Evolutionary conservation across 1,140 invertebrate genomes (phyloP).

Genomic region (Heliconius himera): DNA sequence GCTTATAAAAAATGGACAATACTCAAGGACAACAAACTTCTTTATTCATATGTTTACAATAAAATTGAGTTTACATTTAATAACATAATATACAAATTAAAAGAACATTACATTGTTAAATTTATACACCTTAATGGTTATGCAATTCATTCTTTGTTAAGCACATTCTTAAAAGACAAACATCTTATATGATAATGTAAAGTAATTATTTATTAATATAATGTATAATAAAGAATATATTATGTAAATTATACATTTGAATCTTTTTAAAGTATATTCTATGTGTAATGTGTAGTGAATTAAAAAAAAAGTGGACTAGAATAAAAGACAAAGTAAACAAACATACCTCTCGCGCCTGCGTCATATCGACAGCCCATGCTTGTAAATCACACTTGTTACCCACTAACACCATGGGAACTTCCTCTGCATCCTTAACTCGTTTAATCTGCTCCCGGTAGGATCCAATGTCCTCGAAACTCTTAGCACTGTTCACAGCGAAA

Average conservation of each 20-base stretch:
- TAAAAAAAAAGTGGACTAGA: not conserved
- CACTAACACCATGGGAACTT: slow-evolving; percentile 99
- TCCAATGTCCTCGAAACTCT: slow-evolving; percentile 98
- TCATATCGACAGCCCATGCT: slow-evolving; percentile 93
- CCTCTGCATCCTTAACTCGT: slow-evolving; percentile 99
- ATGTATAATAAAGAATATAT: not conserved
- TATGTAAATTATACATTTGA: not conserved
- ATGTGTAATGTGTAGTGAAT: not conserved
- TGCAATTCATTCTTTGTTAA: slow-evolving; percentile 2
- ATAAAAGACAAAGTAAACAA: slow-evolving; percentile 28
- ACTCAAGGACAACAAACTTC: not conserved
- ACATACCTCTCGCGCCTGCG: slow-evolving; percentile 89
- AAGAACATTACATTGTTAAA: not conserved
- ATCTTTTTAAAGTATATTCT: not conserved
- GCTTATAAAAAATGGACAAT: not conserved
- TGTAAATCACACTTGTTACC: slow-evolving; percentile 99
- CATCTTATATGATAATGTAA: not conserved
- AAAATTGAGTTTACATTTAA: not conserved
- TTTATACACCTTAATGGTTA: not conserved
- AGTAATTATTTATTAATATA: not conserved
- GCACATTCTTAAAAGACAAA: not conserved
- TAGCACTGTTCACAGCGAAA: slow-evolving; percentile 99
- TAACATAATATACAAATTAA: not conserved
- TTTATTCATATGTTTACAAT: not conserved
- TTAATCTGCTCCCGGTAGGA: slow-evolving; percentile 99